Conservation (phyloP, 2,113 vertebrate species). For the Vulpes vulpes region DNA sequence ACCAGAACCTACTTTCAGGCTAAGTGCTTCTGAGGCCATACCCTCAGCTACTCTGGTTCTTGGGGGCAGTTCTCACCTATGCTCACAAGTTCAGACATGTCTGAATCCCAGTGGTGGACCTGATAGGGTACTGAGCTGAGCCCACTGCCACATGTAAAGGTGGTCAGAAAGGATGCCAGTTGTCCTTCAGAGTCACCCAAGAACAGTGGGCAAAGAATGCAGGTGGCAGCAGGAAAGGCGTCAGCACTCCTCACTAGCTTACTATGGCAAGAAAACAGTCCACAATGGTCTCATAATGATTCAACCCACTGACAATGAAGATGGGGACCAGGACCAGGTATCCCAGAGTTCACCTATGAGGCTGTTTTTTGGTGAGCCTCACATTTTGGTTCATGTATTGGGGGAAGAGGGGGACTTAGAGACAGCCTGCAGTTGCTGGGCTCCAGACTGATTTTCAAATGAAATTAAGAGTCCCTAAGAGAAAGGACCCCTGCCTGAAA, state of each 20-base stretch:
- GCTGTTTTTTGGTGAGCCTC: not conserved
- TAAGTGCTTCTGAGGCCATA: not conserved
- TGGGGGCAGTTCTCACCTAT: not conserved
- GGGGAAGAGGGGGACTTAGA: too few species aligned
- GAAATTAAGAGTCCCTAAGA: not conserved
- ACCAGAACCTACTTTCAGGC: not conserved
- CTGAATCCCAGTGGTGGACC: not conserved
- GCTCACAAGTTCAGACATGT: not conserved
- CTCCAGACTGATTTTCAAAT: not conserved
- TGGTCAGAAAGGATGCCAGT: not conserved
- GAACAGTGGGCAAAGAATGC: not conserved
- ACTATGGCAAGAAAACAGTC: too few species aligned
- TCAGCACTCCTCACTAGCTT: not conserved
- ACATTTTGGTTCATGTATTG: not conserved
- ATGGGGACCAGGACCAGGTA: not conserved
- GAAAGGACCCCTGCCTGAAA: not conserved
- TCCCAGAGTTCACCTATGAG: not conserved
- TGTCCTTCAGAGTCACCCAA: not conserved
- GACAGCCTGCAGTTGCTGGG: not conserved
- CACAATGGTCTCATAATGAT: not conserved
- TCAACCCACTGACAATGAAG: not conserved
- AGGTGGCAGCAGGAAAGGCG: not conserved
- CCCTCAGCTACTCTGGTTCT: not conserved
- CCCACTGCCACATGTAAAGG: not conserved
- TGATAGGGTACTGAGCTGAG: not conserved